Base-by-base conservation (phyloP, 2,888 invertebrate species). In the Lasioglossum morio region DNA sequence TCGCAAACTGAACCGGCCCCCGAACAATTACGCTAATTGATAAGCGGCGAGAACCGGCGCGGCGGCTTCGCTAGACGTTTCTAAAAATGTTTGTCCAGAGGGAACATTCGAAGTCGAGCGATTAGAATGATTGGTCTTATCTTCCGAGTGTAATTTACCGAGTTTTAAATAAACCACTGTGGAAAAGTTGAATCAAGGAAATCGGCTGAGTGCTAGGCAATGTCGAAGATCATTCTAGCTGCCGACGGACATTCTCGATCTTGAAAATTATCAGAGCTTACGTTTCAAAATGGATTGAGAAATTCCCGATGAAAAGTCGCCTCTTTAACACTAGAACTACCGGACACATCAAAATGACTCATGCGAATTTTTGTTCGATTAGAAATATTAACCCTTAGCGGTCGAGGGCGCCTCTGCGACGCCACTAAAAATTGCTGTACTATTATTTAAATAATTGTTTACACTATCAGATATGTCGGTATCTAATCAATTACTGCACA, bases 1-100 rank as follows among this genome's bases (percentile, higher is more conserved):
- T 1, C 2, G 63, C 30, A 30, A 63, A 19, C 19, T 2, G 7
- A 19, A 19, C 8, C 30, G 30, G 63, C 19, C 30, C 30, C 30
- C 30, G 63, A 63, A 63, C 57, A 57, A 57, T 57, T 57, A 57
- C n/a, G 57, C n/a, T 57, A 57, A n/a, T 57, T 57, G n/a, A 57
- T 57, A n/a, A n/a, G n/a, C n/a, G 12, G n/a, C n/a, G 57, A n/a
- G 57, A n/a, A 57, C n/a, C 57, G 57, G 4, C 4, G 0, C 57
- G 57, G 4, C 4, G 0, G 57, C 3, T 10, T 53, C 53, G 53
- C 57, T n/a, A n/a, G 57, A 57, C n/a, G 12, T 4, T 57, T 57
- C 57, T 4, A 57, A 57, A 57, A n/a, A 57, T 57, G 57, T 57
- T 57, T n/a, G 53, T 53, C 53, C 3, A 53, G 53, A 8, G 53